A percentile compares a stretch with the other conserved stretches of the same genome.
Evolutionary conservation across 2,888 invertebrate species (phyloP).

Genomic region (Cyrtodaria siliqua): DNA sequence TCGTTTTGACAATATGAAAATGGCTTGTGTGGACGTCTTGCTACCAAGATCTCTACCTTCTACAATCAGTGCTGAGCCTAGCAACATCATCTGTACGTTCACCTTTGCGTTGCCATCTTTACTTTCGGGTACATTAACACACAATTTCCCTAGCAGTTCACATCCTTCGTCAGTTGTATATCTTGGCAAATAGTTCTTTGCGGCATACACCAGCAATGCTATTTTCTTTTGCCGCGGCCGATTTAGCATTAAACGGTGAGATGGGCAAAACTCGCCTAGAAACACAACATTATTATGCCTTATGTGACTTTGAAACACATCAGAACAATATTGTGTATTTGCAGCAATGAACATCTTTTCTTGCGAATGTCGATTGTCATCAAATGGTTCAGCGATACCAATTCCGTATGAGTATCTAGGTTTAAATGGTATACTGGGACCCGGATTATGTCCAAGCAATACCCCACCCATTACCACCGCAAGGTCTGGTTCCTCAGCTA

Average conservation of each 20-base stretch:
- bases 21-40: constrained; percentile 20
- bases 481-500: constrained; percentile 56
- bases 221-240: constrained; percentile 44
- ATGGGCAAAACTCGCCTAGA: constrained; percentile 35
- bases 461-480: constrained; percentile 65
- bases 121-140: constrained; percentile 35
- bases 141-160: constrained; percentile 46
- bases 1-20: background rate
- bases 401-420: constrained; percentile 63
- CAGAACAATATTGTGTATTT: constrained; percentile 51
- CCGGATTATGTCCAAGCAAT: constrained; percentile 59
- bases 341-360: constrained; percentile 57
- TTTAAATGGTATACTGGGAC: constrained; percentile 38
- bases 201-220: constrained; percentile 43
- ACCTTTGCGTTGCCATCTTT: constrained; percentile 25
- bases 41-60: constrained; percentile 41
- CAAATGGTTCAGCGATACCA: constrained; percentile 67
- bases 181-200: constrained; percentile 12
- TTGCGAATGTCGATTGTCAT: constrained; percentile 49
- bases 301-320: constrained; percentile 54
- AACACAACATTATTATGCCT: constrained; percentile 20
- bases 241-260: constrained; percentile 33
- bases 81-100: constrained; percentile 36
- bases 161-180: constrained; percentile 56
- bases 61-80: constrained; percentile 42